Base-by-base conservation (phyloP, 2,113 vertebrate species). In the Ptilonorhynchus violaceus region DNA sequence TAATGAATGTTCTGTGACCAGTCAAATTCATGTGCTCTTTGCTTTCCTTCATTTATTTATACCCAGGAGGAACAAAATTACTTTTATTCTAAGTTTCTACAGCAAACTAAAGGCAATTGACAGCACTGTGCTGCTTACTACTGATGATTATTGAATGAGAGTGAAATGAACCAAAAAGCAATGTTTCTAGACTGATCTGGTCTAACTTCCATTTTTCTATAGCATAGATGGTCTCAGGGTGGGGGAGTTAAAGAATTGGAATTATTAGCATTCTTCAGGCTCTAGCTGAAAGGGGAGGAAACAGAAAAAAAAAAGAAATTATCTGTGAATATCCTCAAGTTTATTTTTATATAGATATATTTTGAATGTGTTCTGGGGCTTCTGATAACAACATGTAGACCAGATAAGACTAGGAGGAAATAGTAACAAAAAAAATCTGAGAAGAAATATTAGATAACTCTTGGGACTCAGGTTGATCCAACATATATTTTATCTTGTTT, bases 401-500 rank as follows among this genome's bases (percentile, higher is more conserved):
- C 18, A 79, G 22, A 69, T 67, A 86, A 83, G 74, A 63, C 46
- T 77, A 39, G 21, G 21, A 91, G 50, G 47, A 92, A 44, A 46
- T 42, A 91, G 4, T 20, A 95, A 77, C 4, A 63, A 60, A 84
- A 84, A 41, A 90, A 77, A 35, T 84, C 69, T 95, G 41, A 73
- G 59, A 75, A 60, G 92, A 95, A 91, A 42, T 78, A 72, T 70
- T 47, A 50, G 76, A 55, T 74, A 95, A 87, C 47, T 86, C 62
- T 53, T 66, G 6, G n/a, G n/a, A n/a, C n/a, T n/a, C 30, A 95
- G 94, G 59, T 92, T 42, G 58, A 73, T 75, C 59, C 84, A 84
- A 79, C 18, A 60, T 62, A 77, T 56, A 89, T 96, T 96, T 88
- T 88, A 70, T 89, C 74, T 88, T 93, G 46, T 96, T 97, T 97